Evolutionary conservation across 1,140 invertebrate species (phyloP), one percentile per base, ranked within the genome.

Genomic region (Grapholita molesta): DNA sequence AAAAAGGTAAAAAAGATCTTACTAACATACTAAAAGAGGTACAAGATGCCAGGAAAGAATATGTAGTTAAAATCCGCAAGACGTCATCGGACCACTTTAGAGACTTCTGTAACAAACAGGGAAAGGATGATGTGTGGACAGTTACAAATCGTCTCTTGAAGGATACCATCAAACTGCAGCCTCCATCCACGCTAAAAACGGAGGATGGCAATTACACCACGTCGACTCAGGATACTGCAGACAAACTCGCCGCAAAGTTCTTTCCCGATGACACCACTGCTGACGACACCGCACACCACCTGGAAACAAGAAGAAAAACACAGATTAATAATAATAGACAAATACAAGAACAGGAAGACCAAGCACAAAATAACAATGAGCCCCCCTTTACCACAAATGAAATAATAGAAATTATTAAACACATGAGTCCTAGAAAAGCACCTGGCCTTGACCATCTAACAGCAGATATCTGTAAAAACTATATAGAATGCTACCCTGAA

Each of bases 381-480:
- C 42, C 42, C 0, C 52, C 30, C n/a, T 70, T 70, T 12, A 70
- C 69, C 1, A 18, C 4, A 9, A 33, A 28, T 0, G 69, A 70
- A 24, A 15, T 66, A 1, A 1, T 35, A 11, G 48, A 55, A 38
- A 3, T 2, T 2, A 12, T 66, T 8, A 18, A n/a, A 1, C 3
- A 12, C 8, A 66, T 70, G 32, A 67, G 28, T 11, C 64, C 64
- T 0, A 70, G 42, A 3, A 70, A 23, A 24, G 69, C 69, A 4
- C 69, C 69, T 2, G 69, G 69, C n/a, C 3, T 18, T 1, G 69
- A 70, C 28, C 18, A 48, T 11, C 24, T 70, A 0, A 70, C 69
- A 1, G 38, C 69, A 0, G 69, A 70, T 25, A 70, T 70, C 11
- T 35, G 25, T 11, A 28, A 12, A 1, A 11, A 9, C 0, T 7